Conservation (phyloP, 2,888 invertebrate genomes). For the Diaphora mendica region DNA sequence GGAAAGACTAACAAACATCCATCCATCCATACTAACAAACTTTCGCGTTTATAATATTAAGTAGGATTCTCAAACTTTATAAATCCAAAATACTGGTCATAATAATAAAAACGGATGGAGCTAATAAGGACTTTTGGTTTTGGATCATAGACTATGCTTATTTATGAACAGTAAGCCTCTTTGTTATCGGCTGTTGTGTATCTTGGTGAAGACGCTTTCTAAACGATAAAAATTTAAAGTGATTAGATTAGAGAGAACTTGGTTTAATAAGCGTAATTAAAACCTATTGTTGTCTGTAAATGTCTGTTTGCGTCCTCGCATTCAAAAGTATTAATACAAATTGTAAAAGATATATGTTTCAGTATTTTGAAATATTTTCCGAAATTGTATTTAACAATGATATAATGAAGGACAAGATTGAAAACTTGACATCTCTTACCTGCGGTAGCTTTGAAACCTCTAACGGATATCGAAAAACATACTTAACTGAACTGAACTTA, state of each 20-base stretch:
- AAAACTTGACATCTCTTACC: no score
- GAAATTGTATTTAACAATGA: no score
- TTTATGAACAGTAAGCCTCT: neutral
- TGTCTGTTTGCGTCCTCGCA: neutral
- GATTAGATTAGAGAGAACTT: neutral
- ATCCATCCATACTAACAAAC: no score
- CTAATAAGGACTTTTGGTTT: neutral
- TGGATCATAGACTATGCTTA: neutral
- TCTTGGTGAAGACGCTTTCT: neutral
- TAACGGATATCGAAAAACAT: no score
- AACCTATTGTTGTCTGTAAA: no score
- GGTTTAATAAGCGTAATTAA: no score
- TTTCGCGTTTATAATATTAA: no score
- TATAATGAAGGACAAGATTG: no score
- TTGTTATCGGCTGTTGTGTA: neutral
- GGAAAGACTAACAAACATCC: no score
- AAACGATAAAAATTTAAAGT: neutral
- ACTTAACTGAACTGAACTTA: no score
- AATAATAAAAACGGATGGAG: neutral
- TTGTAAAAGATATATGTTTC: neutral
- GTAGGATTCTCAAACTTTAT: neutral
- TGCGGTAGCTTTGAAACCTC: no score
- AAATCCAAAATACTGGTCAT: neutral
- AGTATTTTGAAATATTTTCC: no score
- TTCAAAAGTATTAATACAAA: neutral